phyloP scores from a whole-genome alignment of 2,888 invertebrate species.

The Strigamia maritima region DNA sequence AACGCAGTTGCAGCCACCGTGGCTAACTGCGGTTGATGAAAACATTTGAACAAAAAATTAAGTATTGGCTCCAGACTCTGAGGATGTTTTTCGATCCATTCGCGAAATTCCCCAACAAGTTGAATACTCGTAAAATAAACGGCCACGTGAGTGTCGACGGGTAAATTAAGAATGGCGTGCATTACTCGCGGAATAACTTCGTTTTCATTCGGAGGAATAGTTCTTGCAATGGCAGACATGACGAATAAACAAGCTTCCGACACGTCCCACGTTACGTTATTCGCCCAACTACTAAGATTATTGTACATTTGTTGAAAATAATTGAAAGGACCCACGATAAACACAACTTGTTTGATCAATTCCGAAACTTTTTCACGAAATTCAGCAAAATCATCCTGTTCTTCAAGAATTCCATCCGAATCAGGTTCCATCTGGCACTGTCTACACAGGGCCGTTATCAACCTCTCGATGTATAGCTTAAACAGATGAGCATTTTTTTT shows the following conservation, averaged over 20 bases:
- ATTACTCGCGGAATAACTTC: slow-evolving; percentile 90
- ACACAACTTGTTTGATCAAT: slow-evolving; percentile 92
- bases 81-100: slow-evolving; percentile 89
- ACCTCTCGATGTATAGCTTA: slow-evolving; percentile 82
- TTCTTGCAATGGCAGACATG: slow-evolving; percentile 93
- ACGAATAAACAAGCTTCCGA: slow-evolving; percentile 91
- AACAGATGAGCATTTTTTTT: slow-evolving; percentile 80
- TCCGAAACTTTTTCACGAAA: slow-evolving; percentile 85
- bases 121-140: slow-evolving; percentile 84
- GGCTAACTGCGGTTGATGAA: slow-evolving; percentile 69
- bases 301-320: slow-evolving; percentile 75
- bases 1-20: slow-evolving; percentile 78
- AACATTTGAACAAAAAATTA: slow-evolving; percentile 70
- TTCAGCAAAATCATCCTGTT: slow-evolving; percentile 78
- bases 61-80: slow-evolving; percentile 75
- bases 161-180: slow-evolving; percentile 81
- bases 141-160: slow-evolving; percentile 75
- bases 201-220: slow-evolving; percentile 90
- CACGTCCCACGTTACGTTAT: slow-evolving; percentile 77
- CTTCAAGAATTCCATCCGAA: slow-evolving; percentile 76
- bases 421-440: slow-evolving; percentile 97
- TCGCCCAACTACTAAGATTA: slow-evolving; percentile 64
- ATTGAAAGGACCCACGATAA: slow-evolving; percentile 87
- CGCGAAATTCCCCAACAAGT: slow-evolving; percentile 83
- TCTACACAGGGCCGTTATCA: slow-evolving; percentile 80